Base-by-base conservation (phyloP, 2,888 invertebrate species). In the Tromatobia lineatoria region DNA sequence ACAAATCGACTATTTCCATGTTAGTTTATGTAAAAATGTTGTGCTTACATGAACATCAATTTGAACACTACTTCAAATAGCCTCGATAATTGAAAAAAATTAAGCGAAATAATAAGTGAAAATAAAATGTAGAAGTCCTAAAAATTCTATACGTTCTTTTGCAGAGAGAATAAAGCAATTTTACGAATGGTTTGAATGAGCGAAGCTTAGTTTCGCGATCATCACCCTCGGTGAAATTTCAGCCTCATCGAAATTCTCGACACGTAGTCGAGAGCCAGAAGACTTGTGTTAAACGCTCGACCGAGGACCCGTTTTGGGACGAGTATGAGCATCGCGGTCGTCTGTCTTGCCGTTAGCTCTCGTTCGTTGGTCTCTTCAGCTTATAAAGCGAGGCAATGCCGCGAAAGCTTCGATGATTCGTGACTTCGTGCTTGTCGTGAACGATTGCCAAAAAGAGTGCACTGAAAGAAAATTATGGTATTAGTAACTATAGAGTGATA, bases 271-370 rank as follows among this genome's bases (percentile, higher is more conserved):
- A 61, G 61, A 75, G 64, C 64, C 64, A 64, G 23, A 38, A 75
- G 64, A 42, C 59, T 45, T 18, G 74, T 50, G 74, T 50, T 18
- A 15, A 47, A 64, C 50, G 47, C 29, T 61, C 34, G 20, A 34
- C 29, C 20, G 64, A 75, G 34, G 34, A 7, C 74, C 64, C 74
- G 74, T 64, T 75, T 75, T 75, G 74, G 74, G 25, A 15, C 61
- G 74, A 52, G 64, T 64, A 64, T 38, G 64, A 75, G 23, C 20
- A 64, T 20, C 74, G 74, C 74, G 29, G 7, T 8, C 34, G 18
- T 45, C 29, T 29, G 29, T 29, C 29, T 23, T 47, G 59, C 15
- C 47, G 47, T 61, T 74, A 11, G 18, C 50, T 50, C 64, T 64
- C 64, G 50, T 61, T 13, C 20, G 15, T 23, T 59, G 45, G 71